Conservation (phyloP, 2,888 invertebrate genomes). For the Conops quadrifasciatus region DNA sequence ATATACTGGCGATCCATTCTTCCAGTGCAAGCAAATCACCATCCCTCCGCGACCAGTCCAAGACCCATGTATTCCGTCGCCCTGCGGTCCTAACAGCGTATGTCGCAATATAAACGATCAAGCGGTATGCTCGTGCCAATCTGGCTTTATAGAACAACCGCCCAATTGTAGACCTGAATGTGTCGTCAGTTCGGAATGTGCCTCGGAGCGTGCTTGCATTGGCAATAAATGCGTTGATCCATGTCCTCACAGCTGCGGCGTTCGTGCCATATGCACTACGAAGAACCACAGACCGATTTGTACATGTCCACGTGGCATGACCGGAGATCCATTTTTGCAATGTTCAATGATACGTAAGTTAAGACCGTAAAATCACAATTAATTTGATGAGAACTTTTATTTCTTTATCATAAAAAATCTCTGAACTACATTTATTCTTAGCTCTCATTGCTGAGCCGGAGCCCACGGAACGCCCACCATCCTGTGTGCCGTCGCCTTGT, state of each 20-base stretch:
- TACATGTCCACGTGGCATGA: conserved; percentile 83
- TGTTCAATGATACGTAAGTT: conserved; percentile 76
- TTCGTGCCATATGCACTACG: conserved; percentile 82
- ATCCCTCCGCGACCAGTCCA: conserved; percentile 62
- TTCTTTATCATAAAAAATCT: not conserved
- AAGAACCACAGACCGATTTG: conserved; percentile 89
- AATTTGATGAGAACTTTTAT: not conserved
- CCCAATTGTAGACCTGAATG: conserved; percentile 87
- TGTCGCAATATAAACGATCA: conserved; percentile 81
- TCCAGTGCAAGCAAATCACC: conserved; percentile 72
- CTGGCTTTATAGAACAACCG: conserved; percentile 80
- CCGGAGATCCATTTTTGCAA: conserved; percentile 85
- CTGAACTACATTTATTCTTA: conserved; percentile 29
- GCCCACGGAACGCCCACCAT: conserved; percentile 74
- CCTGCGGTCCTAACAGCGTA: conserved; percentile 88
- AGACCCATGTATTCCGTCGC: conserved; percentile 83
- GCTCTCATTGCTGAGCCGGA: conserved; percentile 50
- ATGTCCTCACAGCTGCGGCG: conserved; percentile 87
- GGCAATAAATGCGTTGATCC: conserved; percentile 89
- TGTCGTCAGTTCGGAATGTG: conserved; percentile 86
- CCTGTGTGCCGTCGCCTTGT: conserved; percentile 84
- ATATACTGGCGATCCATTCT: conserved; percentile 84
- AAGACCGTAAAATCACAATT: not conserved
- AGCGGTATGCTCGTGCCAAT: conserved; percentile 85
- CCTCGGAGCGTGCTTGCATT: conserved; percentile 81